phyloP scores from a whole-genome alignment of 1,140 invertebrate species.

The Galleria mellonella region DNA sequence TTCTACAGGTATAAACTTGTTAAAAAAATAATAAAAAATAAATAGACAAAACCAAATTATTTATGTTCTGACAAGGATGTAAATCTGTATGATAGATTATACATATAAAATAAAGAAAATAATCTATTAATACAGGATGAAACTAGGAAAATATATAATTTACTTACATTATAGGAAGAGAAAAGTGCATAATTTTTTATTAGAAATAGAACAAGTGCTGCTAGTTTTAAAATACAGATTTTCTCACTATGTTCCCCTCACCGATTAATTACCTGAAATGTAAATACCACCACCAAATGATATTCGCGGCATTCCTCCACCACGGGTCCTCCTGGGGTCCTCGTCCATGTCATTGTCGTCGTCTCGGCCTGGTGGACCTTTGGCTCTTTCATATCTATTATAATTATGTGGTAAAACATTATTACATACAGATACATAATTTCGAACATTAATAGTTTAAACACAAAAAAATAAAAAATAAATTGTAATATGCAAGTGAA shows the following conservation, averaged over 20 bases:
- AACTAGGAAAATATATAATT: too few species aligned
- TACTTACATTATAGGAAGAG: too few species aligned
- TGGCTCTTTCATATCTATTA: constrained; percentile 52
- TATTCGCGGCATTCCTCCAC: constrained; percentile 47
- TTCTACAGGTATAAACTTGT: too few species aligned
- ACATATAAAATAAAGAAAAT: background rate
- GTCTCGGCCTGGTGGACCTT: constrained; percentile 57
- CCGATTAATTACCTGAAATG: constrained; percentile 44
- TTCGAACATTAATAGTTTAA: background rate
- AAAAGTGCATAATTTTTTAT: background rate
- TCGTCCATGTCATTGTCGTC: constrained; percentile 62
- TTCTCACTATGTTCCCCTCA: background rate
- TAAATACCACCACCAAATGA: constrained; percentile 56
- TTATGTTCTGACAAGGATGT: background rate
- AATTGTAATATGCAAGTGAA: too few species aligned
- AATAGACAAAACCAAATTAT: too few species aligned
- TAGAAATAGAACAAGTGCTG: background rate
- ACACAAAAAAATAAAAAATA: too few species aligned
- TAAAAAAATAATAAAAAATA: too few species aligned
- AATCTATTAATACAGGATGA: too few species aligned
- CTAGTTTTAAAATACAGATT: constrained; percentile 3
- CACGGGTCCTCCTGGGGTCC: constrained; percentile 41
- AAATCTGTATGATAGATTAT: background rate
- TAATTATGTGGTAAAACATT: background rate
- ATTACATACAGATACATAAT: background rate